Conservation (phyloP, 2,113 vertebrate species). For the Plectropomus leopardus region DNA sequence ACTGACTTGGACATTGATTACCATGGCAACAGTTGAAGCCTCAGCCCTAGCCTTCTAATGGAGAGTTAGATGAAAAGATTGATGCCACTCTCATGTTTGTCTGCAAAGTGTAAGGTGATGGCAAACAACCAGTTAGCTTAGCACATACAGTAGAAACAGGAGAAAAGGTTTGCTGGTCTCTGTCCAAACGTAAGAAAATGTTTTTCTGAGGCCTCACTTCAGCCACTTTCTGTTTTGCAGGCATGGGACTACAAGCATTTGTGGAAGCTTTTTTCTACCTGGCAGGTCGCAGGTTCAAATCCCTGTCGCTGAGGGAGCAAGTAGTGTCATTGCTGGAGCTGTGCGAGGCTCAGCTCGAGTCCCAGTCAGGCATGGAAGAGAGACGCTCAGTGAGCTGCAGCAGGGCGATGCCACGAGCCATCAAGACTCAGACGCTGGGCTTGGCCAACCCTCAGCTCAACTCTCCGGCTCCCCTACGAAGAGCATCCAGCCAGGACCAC, state of each 20-base stretch:
- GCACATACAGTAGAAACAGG: too few relatives aligned
- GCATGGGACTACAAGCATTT: constrained; percentile 96
- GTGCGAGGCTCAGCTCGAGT: constrained; percentile 89
- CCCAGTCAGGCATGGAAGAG: constrained; percentile 75
- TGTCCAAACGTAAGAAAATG: too few relatives aligned
- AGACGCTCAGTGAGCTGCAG: constrained; percentile 84
- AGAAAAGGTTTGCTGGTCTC: too few relatives aligned
- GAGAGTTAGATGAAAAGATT: too few relatives aligned
- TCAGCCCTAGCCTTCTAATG: too few relatives aligned
- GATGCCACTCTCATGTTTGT: too few relatives aligned
- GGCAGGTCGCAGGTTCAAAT: constrained; percentile 91
- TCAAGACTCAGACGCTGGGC: constrained; percentile 37
- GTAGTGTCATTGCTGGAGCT: constrained; percentile 87
- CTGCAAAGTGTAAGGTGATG: too few relatives aligned
- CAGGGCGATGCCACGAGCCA: constrained; percentile 48
- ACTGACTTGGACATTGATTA: too few relatives aligned
- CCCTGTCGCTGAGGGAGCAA: constrained; percentile 85
- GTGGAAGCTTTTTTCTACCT: constrained; percentile 93
- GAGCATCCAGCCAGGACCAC: constrained; percentile 69
- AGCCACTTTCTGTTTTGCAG: constrained; percentile 70
- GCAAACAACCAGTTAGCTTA: too few relatives aligned
- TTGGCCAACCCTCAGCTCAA: constrained; percentile 44
- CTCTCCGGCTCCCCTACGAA: constrained; percentile 41
- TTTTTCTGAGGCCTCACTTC: background rate
- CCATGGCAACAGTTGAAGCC: too few relatives aligned